Evolutionary conservation across 2,888 invertebrate species (phyloP), one percentile per base, ranked within the genome.

Genomic region (Abrostola tripartita): DNA sequence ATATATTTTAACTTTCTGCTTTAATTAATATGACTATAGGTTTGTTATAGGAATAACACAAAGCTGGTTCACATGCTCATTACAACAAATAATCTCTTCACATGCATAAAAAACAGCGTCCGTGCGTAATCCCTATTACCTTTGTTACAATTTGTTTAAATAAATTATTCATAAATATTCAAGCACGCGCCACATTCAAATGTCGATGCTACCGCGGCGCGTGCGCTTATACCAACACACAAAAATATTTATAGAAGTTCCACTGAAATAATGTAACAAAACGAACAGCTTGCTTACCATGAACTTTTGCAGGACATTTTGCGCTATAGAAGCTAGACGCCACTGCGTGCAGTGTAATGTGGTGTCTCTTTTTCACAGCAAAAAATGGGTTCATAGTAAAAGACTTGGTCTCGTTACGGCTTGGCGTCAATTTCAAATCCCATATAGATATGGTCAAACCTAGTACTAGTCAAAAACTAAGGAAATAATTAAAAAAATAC

Each of bases 121-220:
- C 44, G 24, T 40, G 11, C 8, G 8, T 49, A 63, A 51, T 37
- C 35, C 49, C 38, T 51, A 51, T 47, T 54, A 47, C 1, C 4
- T 24, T 51, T n/a, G 35, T 53, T 51, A 24, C 38, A 42, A 53
- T 41, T 65, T 65, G 40, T 53, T 51, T 57, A 55, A 62, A 67
- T 78, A 50, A 59, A 61, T 68, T 61, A 50, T 7, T 14, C 51
- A 62, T 56, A 72, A 74, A 76, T 76, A 76, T 78, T 65, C 75
- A 78, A 47, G 55, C 71, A 78, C 76, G 78, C 62, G 72, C 61
- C 74, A 36, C 53, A 47, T 67, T 58, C 56, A 51, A 38, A 40
- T 52, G 61, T 14, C 40, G 52, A 49, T 36, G 66, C 71, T 61
- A 54, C 55, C 58, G 61, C 40, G 24, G 59, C 70, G 74, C 56